Base-by-base conservation (phyloP, 2,797 vertebrate genomes). In the Alosa sapidissima region DNA sequence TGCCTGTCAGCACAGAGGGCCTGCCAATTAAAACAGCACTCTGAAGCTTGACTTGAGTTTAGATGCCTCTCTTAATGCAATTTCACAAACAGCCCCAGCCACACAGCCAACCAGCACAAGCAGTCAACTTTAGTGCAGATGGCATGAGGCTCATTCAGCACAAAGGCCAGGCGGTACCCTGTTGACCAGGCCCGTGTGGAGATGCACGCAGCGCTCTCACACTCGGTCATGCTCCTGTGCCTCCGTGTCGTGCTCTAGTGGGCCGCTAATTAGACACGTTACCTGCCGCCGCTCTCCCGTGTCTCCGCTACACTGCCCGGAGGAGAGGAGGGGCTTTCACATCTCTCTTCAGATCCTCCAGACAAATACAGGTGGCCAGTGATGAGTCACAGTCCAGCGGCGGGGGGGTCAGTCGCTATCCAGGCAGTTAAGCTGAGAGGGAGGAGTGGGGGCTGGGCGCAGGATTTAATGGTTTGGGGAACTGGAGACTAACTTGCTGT, bases 11-110 rank as follows among this genome's bases (percentile, higher is more conserved):
- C 60, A 72, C 49, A 75, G 51, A 58, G 60, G 68, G 36, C 14
- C 6, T 41, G 33, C 68, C 68, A 41, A 75, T 75, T 75, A 75
- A 65, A 75, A 41, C 68, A 75, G 68, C 68, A 75, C 33, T 75
- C 33, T 75, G 33, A 19, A 41, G 33, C 33, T 19, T 75, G 68
- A 45, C 68, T 41, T 6, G 13, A 75, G 33, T 41, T 14, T 7
- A 75, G 68, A 36, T 19, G 68, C 33, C 33, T 5, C 13, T 16
- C 5, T 41, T 3, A 36, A 41, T 75, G 11, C 36, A 14, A 72
- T 28, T 36, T 36, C 33, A 41, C 68, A 75, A 72, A 72, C 33
- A 14, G 62, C 62, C 62, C 28, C 62, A 68, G 62, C 8, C 60
- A 1, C 24, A 62, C 24, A 41, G 41, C 9, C 60, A 24, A 24